phyloP scores from a whole-genome alignment of 1,140 invertebrate species.

The Drosophila burlai region DNA sequence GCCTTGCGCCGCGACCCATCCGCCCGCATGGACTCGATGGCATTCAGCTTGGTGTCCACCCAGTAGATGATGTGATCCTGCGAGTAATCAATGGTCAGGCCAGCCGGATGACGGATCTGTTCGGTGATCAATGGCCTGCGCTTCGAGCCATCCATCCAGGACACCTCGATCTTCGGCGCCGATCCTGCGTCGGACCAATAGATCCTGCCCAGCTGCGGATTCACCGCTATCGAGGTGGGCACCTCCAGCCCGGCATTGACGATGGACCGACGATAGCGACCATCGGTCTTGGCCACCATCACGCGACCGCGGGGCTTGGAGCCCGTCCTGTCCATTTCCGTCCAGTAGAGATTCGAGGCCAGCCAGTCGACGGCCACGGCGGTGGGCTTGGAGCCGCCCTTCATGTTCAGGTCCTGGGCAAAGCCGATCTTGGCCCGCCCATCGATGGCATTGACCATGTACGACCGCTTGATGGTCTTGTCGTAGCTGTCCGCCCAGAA shows the following conservation, averaged over 20 bases:
- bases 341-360: constrained; percentile 97
- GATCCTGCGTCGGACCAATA: constrained; percentile 96
- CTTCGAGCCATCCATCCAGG: constrained; percentile 98
- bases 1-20: constrained; percentile 93
- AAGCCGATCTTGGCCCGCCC: constrained; percentile 92
- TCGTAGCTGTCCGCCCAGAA: constrained; percentile 97
- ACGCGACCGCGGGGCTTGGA: constrained; percentile 91
- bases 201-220: constrained; percentile 93
- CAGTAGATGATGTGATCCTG: constrained; percentile 97
- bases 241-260: constrained; percentile 90
- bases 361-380: constrained; percentile 96
- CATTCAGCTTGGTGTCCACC: constrained; percentile 97
- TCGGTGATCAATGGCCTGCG: constrained; percentile 92
- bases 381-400: constrained; percentile 92
- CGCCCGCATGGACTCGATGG: constrained; percentile 94
- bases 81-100: constrained; percentile 95
- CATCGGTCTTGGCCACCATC: constrained; percentile 95
- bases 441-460: constrained; percentile 92
- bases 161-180: constrained; percentile 93
- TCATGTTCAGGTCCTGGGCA: constrained; percentile 95
- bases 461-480: constrained; percentile 95
- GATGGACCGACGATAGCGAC: constrained; percentile 93
- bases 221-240: constrained; percentile 94
- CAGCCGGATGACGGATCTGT: constrained; percentile 93
- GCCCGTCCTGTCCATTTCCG: constrained; percentile 92